Evolutionary conservation across 1,140 invertebrate species (phyloP), one percentile per base, ranked within the genome.

Genomic region (Nasonia vitripennis): DNA sequence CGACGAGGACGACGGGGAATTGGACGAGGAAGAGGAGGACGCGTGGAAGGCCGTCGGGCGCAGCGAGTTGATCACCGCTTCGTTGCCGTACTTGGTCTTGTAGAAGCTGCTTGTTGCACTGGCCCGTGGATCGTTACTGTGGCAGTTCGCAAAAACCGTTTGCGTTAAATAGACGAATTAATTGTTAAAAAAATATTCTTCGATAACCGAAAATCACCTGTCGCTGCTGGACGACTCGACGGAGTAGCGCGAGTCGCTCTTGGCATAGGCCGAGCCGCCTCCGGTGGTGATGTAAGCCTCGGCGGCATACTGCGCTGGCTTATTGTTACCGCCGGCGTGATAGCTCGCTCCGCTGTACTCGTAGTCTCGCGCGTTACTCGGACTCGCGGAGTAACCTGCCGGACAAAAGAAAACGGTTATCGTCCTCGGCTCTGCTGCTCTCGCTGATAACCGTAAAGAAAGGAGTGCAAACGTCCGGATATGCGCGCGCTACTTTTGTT

Each of bases 71-170:
- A 68, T 62, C 4, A 48, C 77, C 0, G 45, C n/a, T 10, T 86
- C 85, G 81, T 75, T 86, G 11, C 37, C 85, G 70, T 79, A 86
- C 27, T 86, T 86, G 68, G 45, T 86, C 77, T 86, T 86, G 85
- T 86, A 86, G 77, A 71, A 86, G 70, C 75, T 83, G 31, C 34
- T 27, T 1, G 20, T 31, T 0, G 67, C 23, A 14, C 81, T 78
- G 14, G 41, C 1, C 2, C 85, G 31, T 10, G 73, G 0, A 3
- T 82, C 79, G 51, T 10, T 70, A 51, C 79, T 86, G 48, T 5
- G 17, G 55, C 0, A 37, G 34, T 37, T 37, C 5, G 6, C 3
- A 37, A 37, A 27, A 37, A 37, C 34, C 2, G 2, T 37, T 37
- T 37, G 34, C 34, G 34, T 37, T 37, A 37, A 37, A 37, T 3